phyloP scores from a whole-genome alignment of 2,888 invertebrate genomes.

The Hemaris fuciformis region DNA sequence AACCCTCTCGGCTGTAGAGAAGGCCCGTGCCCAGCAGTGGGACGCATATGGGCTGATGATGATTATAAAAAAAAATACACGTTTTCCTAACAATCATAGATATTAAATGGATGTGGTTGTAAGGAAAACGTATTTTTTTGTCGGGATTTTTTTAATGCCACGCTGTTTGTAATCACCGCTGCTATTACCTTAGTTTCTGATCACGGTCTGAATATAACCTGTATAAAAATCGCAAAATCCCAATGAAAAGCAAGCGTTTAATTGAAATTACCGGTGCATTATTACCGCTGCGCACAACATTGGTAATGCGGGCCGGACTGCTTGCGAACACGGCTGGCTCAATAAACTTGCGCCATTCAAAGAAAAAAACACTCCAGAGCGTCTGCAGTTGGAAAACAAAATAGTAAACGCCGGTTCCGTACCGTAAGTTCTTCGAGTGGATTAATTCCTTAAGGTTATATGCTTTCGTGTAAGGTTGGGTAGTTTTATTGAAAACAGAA shows the following conservation, averaged over 20 bases:
- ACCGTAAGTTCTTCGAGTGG: not conserved
- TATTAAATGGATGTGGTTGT: no score
- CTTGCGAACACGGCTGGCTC: not conserved
- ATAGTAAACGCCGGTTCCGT: not conserved
- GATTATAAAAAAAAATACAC: no score
- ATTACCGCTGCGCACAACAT: not conserved
- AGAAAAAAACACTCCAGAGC: not conserved
- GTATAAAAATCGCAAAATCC: no score
- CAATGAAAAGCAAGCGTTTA: not conserved
- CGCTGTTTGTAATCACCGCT: no score
- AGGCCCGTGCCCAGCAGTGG: no score
- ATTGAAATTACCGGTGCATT: not conserved
- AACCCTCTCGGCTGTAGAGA: no score
- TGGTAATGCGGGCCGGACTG: not conserved
- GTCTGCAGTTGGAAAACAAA: not conserved
- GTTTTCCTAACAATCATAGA: no score
- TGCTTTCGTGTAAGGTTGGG: not conserved
- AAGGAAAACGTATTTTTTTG: no score
- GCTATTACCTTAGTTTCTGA: no score
- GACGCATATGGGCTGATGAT: no score
- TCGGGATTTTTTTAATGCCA: no score
- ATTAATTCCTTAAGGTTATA: not conserved
- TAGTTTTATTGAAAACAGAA: not conserved
- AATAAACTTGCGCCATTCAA: slow-evolving; percentile 5
- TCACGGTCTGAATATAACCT: no score